A percentile compares a stretch with the other conserved stretches of the same genome.
Evolutionary conservation across 1,140 invertebrate species (phyloP).

Genomic region (Belonocnema kinseyi): DNA sequence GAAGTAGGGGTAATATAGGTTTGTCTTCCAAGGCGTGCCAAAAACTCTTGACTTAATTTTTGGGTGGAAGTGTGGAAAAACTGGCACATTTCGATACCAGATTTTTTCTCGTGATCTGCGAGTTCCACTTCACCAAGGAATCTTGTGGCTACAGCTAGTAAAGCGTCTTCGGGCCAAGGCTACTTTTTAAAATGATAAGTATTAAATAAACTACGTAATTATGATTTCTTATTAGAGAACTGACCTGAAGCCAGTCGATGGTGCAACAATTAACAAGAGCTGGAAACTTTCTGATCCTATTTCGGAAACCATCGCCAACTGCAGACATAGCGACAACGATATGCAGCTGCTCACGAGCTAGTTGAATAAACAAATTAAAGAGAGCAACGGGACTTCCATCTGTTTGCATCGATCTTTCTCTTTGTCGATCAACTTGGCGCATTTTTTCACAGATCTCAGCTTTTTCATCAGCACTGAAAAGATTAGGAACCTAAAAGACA

Average conservation of each 20-base stretch:
- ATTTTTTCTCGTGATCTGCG: slow-evolving; percentile 81
- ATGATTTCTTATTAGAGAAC: slow-evolving; percentile 17
- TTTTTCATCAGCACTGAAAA: slow-evolving; percentile 93
- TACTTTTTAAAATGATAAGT: slow-evolving; percentile 58
- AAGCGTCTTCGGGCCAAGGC: slow-evolving; percentile 95
- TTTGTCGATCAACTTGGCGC: slow-evolving; percentile 91
- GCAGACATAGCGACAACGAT: slow-evolving; percentile 95
- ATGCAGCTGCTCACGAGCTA: slow-evolving; percentile 94
- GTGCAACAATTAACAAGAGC: slow-evolving; percentile 97
- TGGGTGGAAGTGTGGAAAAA: slow-evolving; percentile 92
- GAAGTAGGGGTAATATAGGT: slow-evolving; percentile 97
- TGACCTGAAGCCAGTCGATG: slow-evolving; percentile 97
- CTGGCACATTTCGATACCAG: slow-evolving; percentile 92
- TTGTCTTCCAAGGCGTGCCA: slow-evolving; percentile 82
- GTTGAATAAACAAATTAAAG: slow-evolving; percentile 95
- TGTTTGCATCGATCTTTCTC: slow-evolving; percentile 93
- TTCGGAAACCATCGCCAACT: slow-evolving; percentile 90
- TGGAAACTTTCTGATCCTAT: slow-evolving; percentile 93
- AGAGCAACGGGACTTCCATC: slow-evolving; percentile 92
- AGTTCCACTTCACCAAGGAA: slow-evolving; percentile 92
- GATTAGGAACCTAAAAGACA: slow-evolving; percentile 83
- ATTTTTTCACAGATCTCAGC: slow-evolving; percentile 96
- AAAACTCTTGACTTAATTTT: slow-evolving; percentile 84
- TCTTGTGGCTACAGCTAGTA: slow-evolving; percentile 91
- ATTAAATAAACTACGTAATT: slow-evolving; percentile 9